phyloP scores from a whole-genome alignment of 1,140 invertebrate species.

The Anagrus nilaparvatae region DNA sequence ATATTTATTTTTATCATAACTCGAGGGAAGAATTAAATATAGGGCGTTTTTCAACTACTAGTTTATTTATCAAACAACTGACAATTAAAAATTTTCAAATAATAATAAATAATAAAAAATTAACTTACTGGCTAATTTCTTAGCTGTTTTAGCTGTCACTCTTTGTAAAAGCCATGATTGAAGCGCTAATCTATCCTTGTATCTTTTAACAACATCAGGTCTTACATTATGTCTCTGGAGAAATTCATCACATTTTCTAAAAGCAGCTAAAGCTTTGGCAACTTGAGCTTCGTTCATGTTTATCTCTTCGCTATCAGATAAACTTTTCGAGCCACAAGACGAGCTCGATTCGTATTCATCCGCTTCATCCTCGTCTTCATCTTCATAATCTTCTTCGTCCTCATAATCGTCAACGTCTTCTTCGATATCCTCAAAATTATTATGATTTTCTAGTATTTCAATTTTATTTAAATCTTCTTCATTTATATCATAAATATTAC shows the following conservation, averaged over 20 bases:
- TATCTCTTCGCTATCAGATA: constrained; percentile 19
- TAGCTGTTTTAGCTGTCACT: constrained; percentile 20
- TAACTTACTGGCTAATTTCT: constrained; percentile 27
- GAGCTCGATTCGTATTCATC: constrained; percentile 45
- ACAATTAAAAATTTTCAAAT: no score
- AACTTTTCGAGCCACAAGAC: constrained; percentile 19
- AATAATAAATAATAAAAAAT: no score
- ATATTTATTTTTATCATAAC: no score
- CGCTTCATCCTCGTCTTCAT: constrained; percentile 49
- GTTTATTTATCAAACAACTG: no score
- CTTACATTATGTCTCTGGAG: constrained; percentile 51
- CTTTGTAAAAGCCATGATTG: constrained; percentile 41
- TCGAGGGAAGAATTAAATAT: no score
- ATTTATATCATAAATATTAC: no score
- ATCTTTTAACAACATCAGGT: constrained; percentile 53
- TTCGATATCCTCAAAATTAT: constrained; percentile 11
- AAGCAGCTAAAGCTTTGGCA: constrained; percentile 42
- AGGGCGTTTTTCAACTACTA: no score
- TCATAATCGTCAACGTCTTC: constrained; percentile 18
- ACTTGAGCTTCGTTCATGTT: constrained; percentile 36
- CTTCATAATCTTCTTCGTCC: constrained; percentile 27
- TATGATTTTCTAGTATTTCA: no score
- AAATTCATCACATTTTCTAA: constrained; percentile 52
- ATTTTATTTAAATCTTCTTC: no score
- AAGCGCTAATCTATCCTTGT: constrained; percentile 43